Evolutionary conservation across 2,113 vertebrate species (phyloP).

Genomic region (Trachemys scripta): DNA sequence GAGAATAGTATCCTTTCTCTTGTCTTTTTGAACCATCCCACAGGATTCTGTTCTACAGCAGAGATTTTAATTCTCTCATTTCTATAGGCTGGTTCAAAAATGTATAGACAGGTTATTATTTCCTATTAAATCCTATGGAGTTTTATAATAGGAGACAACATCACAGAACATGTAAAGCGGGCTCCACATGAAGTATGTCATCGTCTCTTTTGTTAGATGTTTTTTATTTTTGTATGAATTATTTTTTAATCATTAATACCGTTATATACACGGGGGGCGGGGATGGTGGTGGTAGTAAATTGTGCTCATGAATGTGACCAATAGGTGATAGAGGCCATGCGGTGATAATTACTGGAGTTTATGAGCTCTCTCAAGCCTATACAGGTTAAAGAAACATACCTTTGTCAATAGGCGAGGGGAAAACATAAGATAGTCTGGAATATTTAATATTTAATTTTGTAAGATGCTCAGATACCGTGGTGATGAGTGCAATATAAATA

Average conservation of each 20-base stretch:
- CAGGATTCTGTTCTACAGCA: slow-evolving; percentile 36
- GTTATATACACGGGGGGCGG: background rate
- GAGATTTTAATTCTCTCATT: slow-evolving; percentile 49
- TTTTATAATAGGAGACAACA: slow-evolving; percentile 31
- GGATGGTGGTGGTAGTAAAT: slow-evolving; percentile 13
- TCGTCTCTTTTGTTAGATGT: slow-evolving; percentile 42
- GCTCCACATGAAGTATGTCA: slow-evolving; percentile 16
- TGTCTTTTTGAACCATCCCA: background rate
- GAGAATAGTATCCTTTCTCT: slow-evolving; percentile 10
- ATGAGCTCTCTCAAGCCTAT: slow-evolving; percentile 30
- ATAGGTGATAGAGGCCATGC: slow-evolving; percentile 14
- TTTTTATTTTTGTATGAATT: slow-evolving; percentile 64
- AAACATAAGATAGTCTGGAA: background rate
- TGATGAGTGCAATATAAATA: background rate
- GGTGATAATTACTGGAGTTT: slow-evolving; percentile 42
- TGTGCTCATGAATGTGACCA: slow-evolving; percentile 45
- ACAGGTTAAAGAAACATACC: background rate
- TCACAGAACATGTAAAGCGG: slow-evolving; percentile 36
- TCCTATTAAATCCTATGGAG: slow-evolving; percentile 21
- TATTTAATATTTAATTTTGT: slow-evolving; percentile 17
- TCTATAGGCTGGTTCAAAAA: slow-evolving; percentile 29
- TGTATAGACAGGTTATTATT: slow-evolving; percentile 41
- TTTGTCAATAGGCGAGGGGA: background rate
- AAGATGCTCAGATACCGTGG: background rate
- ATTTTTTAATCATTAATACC: slow-evolving; percentile 68